Conservation (phyloP, 1,140 invertebrate species). For the Eriosoma lanigerum region DNA sequence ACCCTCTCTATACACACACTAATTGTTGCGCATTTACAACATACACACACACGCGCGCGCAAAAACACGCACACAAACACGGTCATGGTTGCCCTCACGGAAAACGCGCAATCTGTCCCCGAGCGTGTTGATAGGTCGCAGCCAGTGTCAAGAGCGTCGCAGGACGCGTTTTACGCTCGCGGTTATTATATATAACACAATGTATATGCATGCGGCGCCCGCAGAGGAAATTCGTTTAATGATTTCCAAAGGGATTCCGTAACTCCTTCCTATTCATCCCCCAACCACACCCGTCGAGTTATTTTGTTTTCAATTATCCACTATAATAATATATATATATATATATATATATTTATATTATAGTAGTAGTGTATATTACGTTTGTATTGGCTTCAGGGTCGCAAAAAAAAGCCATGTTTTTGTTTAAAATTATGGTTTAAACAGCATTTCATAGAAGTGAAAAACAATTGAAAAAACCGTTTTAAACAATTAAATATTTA, state of each 20-base stretch:
- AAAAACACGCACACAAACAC: not conserved
- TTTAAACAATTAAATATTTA: no score
- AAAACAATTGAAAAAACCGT: no score
- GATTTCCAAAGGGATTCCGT: slow-evolving; percentile 4
- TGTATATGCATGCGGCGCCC: not conserved
- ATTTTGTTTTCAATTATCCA: no score
- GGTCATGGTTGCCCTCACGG: not conserved
- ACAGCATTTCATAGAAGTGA: no score
- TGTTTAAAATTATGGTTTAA: no score
- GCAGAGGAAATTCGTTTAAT: slow-evolving; percentile 8
- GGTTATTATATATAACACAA: not conserved
- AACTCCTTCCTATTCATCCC: not conserved
- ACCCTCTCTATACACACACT: slow-evolving; percentile 21
- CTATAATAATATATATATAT: no score
- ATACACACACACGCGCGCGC: slow-evolving; percentile 3
- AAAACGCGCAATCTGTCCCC: slow-evolving; percentile 7
- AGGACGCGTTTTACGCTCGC: slow-evolving; percentile 7
- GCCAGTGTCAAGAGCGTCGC: not conserved
- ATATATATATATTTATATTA: no score
- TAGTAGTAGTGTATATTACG: no score
- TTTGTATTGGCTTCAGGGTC: no score
- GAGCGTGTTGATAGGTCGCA: slow-evolving; percentile 12
- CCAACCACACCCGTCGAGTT: not conserved
- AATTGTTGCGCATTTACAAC: slow-evolving; percentile 40
- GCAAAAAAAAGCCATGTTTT: no score